phyloP scores from a whole-genome alignment of 2,888 invertebrate species.

The Chirona hameri region DNA sequence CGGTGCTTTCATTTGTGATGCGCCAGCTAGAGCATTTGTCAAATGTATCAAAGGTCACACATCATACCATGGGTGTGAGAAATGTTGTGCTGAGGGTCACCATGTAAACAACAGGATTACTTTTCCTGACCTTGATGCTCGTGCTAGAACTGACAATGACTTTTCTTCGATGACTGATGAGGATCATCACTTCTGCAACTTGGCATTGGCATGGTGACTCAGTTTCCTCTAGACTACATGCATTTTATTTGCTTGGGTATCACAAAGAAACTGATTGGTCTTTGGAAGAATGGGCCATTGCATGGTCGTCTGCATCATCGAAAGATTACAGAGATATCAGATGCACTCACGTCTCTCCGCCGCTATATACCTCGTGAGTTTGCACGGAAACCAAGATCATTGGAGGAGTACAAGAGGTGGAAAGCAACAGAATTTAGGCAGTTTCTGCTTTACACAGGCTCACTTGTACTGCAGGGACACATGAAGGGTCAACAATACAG shows the following conservation, averaged over 20 bases:
- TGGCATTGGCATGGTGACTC: not conserved
- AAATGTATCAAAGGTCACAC: not conserved
- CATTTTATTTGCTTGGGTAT: not conserved
- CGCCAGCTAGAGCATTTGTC: not conserved
- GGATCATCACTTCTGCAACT: not conserved
- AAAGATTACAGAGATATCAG: not conserved
- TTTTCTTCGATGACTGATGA: not conserved
- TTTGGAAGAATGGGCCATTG: too few relatives aligned
- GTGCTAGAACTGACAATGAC: not conserved
- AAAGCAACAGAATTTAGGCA: not conserved
- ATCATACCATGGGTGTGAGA: not conserved
- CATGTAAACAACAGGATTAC: not conserved
- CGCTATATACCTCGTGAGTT: not conserved
- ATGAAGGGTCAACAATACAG: not conserved
- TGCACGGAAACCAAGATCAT: not conserved
- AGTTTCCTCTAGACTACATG: not conserved
- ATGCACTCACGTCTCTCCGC: not conserved
- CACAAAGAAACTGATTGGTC: not conserved
- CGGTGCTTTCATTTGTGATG: not conserved
- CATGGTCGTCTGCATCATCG: not conserved
- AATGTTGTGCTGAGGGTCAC: not conserved
- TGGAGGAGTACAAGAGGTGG: not conserved
- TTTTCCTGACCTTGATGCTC: not conserved
- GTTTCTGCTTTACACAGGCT: not conserved
- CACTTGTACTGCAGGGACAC: not conserved